These are phyloP conservation scores for Oncorhynchus masou DNA, from an alignment of 2,113 vertebrate genomes.

Conservation along the genomic window DNA sequence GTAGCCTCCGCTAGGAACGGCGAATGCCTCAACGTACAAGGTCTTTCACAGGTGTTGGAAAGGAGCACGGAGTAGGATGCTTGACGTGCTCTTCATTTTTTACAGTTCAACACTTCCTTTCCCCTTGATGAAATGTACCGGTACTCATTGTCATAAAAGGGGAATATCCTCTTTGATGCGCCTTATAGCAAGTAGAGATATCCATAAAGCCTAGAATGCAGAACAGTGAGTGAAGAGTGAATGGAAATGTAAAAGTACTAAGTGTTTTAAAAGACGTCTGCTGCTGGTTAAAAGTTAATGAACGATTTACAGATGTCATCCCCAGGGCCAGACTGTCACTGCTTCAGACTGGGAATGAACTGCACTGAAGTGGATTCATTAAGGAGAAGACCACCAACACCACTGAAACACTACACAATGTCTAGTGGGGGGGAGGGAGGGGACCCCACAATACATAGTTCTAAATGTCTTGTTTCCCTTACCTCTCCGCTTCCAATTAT, in stretches of 20 bases:
- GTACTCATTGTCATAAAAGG: conserved; percentile 1
- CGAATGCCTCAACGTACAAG: conserved; percentile 16
- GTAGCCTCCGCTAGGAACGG: conserved; percentile 11
- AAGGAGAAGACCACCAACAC: conserved; percentile 57
- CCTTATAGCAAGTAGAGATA: conserved; percentile 6
- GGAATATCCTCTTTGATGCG: not conserved
- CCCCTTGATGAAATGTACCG: not conserved
- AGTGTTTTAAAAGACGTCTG: conserved; percentile 70
- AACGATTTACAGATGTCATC: conserved; percentile 76
- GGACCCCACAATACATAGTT: conserved; percentile 17
- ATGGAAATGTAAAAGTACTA: conserved; percentile 40
- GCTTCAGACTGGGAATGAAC: conserved; percentile 67
- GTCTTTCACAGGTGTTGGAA: conserved; percentile 51
- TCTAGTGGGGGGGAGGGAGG: conserved; percentile 27
- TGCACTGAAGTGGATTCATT: conserved; percentile 66
- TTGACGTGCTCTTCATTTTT: conserved; percentile 15
- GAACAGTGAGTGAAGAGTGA: conserved; percentile 20
- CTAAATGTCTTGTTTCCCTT: conserved; percentile 7
- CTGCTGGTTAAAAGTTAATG: conserved; percentile 72
- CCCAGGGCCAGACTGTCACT: conserved; percentile 68
- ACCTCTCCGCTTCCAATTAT: not conserved
- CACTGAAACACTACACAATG: conserved; percentile 42
- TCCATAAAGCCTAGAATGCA: conserved; percentile 10
- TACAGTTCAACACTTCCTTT: conserved; percentile 1
- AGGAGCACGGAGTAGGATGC: conserved; percentile 3